Evolutionary conservation across 2,888 invertebrate species (phyloP), one percentile per base, ranked within the genome.

Genomic region (Eupeodes luniger): DNA sequence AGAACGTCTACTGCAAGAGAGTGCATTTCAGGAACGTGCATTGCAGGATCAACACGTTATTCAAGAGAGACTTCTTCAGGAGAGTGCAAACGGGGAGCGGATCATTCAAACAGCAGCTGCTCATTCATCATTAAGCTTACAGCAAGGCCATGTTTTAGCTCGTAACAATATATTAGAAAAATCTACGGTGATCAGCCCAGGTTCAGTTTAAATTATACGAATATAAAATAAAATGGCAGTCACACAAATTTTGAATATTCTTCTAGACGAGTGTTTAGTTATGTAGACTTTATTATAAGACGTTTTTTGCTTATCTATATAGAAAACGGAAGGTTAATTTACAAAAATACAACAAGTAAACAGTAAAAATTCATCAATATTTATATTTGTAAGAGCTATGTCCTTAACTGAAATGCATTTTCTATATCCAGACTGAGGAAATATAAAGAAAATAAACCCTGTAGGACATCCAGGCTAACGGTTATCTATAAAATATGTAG

Each of bases 111-210:
- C 90, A 70, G 78, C 90, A 14, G 89, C 83, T 82, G 76, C 90
- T 47, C 91, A 91, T 72, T 89, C 89, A 51, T 89, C 90, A 55
- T 76, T 90, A 72, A 84, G 85, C 16, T 89, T 90, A 66, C 90
- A 89, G 51, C 90, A 90, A 75, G 86, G 90, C 16, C 91, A 90
- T 89, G 86, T 90, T 55, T 69, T 90, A 78, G 67, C 84, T 76
- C 88, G 89, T 83, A 90, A 85, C 59, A 89, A 89, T 80, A 85
- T 90, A 64, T 76, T 90, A 69, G 90, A 90, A 55, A 91, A 91
- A 81, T 90, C 89, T 66, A 75, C 90, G 53, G 85, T 90, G 83
- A 79, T 85, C n/a, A 82, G 85, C 47, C 88, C 88, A 11, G 81
- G 88, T 75, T 87, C 83, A 40, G 83, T 87, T 72, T 87, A 84